These are phyloP conservation scores for Mizuhopecten yessoensis DNA, from an alignment of 1,140 invertebrate genomes.

Conservation along the genomic window DNA sequence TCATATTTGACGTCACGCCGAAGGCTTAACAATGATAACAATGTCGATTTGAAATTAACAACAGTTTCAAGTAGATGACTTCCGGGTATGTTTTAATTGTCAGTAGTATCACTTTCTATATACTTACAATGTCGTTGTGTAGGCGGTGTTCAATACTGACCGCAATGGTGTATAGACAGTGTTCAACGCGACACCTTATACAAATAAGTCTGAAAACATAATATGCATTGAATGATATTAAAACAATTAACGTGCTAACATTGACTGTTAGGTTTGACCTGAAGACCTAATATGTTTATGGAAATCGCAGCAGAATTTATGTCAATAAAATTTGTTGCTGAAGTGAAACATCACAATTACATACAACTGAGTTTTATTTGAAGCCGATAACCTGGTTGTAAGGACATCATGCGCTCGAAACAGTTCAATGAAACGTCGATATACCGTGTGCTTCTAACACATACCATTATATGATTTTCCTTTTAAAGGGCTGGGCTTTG, in stretches of 20 bases:
- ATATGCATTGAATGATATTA: not conserved
- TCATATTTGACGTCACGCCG: not conserved
- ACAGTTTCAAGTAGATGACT: not conserved
- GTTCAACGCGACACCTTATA: not conserved
- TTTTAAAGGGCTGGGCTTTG: conserved; percentile 32
- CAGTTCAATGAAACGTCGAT: not conserved
- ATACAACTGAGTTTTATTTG: too few species aligned
- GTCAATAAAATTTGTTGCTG: too few species aligned
- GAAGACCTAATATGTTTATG: too few species aligned
- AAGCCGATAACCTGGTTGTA: too few species aligned
- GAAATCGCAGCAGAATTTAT: too few species aligned
- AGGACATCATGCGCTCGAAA: too few species aligned
- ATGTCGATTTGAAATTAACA: not conserved
- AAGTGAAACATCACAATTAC: not conserved
- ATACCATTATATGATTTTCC: not conserved
- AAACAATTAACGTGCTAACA: too few species aligned
- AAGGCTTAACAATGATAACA: not conserved
- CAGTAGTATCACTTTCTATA: not conserved
- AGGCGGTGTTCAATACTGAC: not conserved
- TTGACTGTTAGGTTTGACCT: too few species aligned
- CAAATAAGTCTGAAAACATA: not conserved
- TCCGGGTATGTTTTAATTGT: not conserved
- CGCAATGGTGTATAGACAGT: not conserved
- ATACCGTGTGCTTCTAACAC: not conserved
- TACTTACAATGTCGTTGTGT: not conserved